Base-by-base conservation (phyloP, 2,888 invertebrate genomes). In the Luffia ferchaultella region DNA sequence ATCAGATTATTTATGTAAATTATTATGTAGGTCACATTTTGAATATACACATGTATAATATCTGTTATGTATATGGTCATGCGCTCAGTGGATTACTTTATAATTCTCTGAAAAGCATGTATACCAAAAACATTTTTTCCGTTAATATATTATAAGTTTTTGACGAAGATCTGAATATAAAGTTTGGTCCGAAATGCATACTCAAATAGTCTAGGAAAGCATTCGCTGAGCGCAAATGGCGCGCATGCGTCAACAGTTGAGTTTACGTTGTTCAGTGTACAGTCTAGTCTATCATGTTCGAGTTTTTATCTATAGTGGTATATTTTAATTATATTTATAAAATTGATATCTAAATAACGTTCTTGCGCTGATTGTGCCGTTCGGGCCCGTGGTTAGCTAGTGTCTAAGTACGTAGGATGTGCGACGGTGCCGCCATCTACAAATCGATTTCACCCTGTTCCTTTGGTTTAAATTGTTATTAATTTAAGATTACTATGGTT, bases 211-310 rank as follows among this genome's bases (percentile, higher is more conserved):
- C n/a, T n/a, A n/a, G n/a, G n/a, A n/a, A n/a, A n/a, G n/a, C n/a
- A n/a, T 3, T 30, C 30, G 12, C 30, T 30, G 30, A 30, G 30
- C 30, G 30, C 30, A 30, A n/a, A n/a, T 12, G 62, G 59, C 54
- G 52, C 49, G 43, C 50, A 52, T 45, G 50, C 63, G 66, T 63
- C 62, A 63, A 62, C 62, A 53, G 61, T 63, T 60, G 70, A 70
- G 64, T 75, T 73, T 72, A 77, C 77, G 78, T 79, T 83, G 73
- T 76, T 82, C 82, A 80, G 82, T 85, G 83, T 84, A 83, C 79
- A 78, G 82, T 85, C 85, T 85, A 85, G 85, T 85, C 85, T 82
- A 83, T 79, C 64, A 78, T 80, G 79, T 82, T 82, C 46, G 53
- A 50, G 49, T 76, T 70, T 74, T 77, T 75, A 76, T 77, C 73